Evolutionary conservation across 2,888 invertebrate genomes (phyloP), one percentile per base, ranked within the genome.

Genomic region (Nudaria mundana): DNA sequence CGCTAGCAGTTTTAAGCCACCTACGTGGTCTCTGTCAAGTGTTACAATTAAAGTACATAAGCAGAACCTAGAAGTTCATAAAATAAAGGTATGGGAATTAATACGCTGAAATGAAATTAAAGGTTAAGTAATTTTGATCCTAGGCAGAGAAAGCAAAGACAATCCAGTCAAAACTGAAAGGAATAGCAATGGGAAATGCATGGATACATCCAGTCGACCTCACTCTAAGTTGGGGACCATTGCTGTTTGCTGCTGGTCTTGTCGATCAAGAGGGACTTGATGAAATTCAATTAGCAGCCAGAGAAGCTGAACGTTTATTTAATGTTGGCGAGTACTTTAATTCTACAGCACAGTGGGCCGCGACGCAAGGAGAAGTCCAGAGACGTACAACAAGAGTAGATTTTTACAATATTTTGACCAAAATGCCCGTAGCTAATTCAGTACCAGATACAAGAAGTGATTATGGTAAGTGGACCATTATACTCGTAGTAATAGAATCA

Each of bases 141-240:
- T 37, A 94, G 92, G 93, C 93, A n/a, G 91, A 94, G 57, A 66
- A 90, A 49, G 76, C 76, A 0, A 91, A 91, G 0, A 86, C 89
- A 22, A 90, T 95, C 15, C 79, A 84, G 30, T 93, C 93, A 24
- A 94, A 94, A 56, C 89, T 98, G 33, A 89, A 90, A 60, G 97
- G 97, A 0, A 91, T 97, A 13, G 94, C 92, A 0, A 90, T 97
- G 74, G 97, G 97, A 1, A 97, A 97, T 76, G 93, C 97, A 0
- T 97, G 97, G 97, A 95, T 97, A 47, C 94, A 94, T 1, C 96
- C 97, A 0, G 91, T 96, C 34, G 96, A 97, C 68, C 93, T 94
- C 0, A 94, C 95, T 0, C 78, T 94, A 20, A 93, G 94, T 0
- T 97, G 97, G 97, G 96, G 93, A 0, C 94, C 94, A 0, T 92